Base-by-base conservation (phyloP, 1,140 invertebrate species). In the Drosophila tani region DNA sequence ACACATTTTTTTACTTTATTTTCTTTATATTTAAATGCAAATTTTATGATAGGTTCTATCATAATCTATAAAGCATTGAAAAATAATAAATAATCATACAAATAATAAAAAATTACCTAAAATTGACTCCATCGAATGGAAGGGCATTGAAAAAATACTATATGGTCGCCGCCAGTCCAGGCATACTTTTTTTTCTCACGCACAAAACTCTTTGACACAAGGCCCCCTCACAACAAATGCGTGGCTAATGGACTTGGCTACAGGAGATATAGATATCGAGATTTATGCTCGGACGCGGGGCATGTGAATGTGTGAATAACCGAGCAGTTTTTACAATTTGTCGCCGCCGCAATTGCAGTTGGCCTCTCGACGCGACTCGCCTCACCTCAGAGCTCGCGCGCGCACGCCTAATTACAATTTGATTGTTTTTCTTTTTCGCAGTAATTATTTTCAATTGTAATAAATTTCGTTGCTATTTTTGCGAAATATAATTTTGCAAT, bases 381-480 rank as follows among this genome's bases (percentile, higher is more conserved):
- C 59, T 49, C 60, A 43, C 35, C 35, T 40, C 35, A 2, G 53
- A 56, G 53, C 17, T 46, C 11, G 53, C 19, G 21, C 46, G 32
- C 47, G 62, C n/a, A 40, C 40, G 40, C 68, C 80, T 88, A 87
- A 87, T 87, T 87, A 88, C 84, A 74, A 74, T 83, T 83, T 88
- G 84, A 87, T 87, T 87, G 80, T 87, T 83, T 87, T 88, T 87
- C 80, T 75, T 81, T 85, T 66, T 82, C 74, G 55, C 55, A 83
- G 83, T 88, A 87, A 88, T 87, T 87, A 87, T 87, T 88, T 56
- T 87, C 83, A 83, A 77, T 86, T 86, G 83, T 86, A 87, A 88
- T 87, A 83, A 77, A 87, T 83, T 88, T 88, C 49, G 73, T 63
- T 67, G 82, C 53, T 38, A 55, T 85, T 81, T 84, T 84, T 86